Evolutionary conservation across 1,140 invertebrate genomes (phyloP).

Genomic region (Brachionus manjavacas): DNA sequence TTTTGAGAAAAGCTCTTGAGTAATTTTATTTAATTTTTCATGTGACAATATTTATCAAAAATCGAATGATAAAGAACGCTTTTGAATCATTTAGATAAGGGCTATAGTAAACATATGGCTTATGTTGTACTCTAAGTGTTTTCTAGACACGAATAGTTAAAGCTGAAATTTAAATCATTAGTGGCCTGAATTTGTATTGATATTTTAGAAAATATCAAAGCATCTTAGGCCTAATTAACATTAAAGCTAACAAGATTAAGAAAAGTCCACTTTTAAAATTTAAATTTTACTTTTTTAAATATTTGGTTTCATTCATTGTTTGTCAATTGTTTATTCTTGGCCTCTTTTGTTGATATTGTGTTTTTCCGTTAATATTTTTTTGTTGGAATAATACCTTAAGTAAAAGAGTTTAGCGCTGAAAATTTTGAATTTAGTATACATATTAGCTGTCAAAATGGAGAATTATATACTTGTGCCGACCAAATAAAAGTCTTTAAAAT

Average conservation of each 20-base stretch:
- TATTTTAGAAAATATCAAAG: neutral
- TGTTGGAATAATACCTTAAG: too few relatives aligned
- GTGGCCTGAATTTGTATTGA: neutral
- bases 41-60: neutral
- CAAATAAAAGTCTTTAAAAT: too few relatives aligned
- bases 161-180: neutral
- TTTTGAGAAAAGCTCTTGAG: neutral
- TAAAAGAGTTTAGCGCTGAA: neutral
- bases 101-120: neutral
- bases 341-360: neutral
- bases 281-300: conserved; percentile 1
- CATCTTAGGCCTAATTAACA: neutral
- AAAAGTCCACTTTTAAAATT: neutral
- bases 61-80: neutral
- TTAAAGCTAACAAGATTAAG: neutral
- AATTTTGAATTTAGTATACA: neutral
- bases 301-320: neutral
- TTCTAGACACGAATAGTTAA: neutral
- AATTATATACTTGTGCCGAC: too few relatives aligned
- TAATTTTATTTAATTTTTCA: neutral
- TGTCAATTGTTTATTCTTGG: neutral
- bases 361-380: neutral
- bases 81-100: neutral
- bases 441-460: neutral
- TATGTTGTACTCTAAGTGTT: neutral